Evolutionary conservation across 1,140 invertebrate genomes (phyloP), one percentile per base, ranked within the genome.

Genomic region (Heliconius hewitsoni): DNA sequence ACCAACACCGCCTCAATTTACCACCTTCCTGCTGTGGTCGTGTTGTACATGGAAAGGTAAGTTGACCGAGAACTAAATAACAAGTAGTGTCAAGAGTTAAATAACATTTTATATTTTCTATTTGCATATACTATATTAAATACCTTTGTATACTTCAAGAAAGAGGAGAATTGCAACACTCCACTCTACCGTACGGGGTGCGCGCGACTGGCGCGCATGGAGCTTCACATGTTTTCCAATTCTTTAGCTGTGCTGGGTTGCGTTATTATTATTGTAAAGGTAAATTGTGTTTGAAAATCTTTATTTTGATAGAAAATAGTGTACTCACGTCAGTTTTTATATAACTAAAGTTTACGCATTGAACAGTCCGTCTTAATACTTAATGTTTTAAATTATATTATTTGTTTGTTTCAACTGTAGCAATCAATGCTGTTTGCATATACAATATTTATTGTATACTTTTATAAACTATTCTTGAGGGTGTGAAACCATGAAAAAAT

Each of bases 11-110:
- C 5, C 80, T 80, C 19, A 71, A 80, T 1, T 76, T 92, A 39
- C 92, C 92, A 0, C 85, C 89, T 1, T 83, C 91, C 5, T 93
- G 92, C 76, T 93, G 92, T 71, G 89, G 90, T 2, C 85, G 87
- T 8, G 34, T 87, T 16, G 79, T 72, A 30, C 89, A 86, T 74
- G 87, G 86, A 70, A 93, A 92, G 85, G 89, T 91, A 81, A 52
- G n/a, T 50, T 74, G 39, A 23, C 8, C 3, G 11, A 57, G 2
- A 23, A 1, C 0, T 9, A 57, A 23, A 55, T 55, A 55, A 8
- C 4, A 46, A 46, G 4, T 46, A 46, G 3, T 30, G 30, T 30
- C 30, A 30, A 30, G 2, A 30, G 30, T 30, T 2, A 30, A 30
- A 30, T 30, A 30, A 46, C 13, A 46, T 46, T 46, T 16, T 46